Conservation (phyloP, 2,797 vertebrate genomes). For the Anas bahamensis region DNA sequence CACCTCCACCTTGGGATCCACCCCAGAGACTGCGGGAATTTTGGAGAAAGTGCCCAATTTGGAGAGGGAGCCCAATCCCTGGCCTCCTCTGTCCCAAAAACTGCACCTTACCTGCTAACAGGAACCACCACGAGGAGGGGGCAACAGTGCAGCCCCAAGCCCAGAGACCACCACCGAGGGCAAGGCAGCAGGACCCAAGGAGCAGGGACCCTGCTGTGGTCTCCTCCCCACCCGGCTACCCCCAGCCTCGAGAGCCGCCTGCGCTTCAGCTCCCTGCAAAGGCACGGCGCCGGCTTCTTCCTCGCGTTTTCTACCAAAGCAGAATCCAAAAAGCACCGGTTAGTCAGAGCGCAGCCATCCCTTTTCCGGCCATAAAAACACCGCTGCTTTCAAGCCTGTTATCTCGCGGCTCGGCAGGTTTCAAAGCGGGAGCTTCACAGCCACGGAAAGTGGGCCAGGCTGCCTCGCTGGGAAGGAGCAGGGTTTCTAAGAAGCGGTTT, state of each 20-base stretch:
- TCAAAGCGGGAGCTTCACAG: slow-evolving; percentile 67
- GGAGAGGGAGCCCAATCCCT: not conserved
- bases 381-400: slow-evolving; percentile 47
- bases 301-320: not conserved
- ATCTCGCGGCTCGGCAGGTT: slow-evolving; percentile 45
- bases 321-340: not conserved
- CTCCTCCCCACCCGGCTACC: not conserved
- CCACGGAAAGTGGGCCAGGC: slow-evolving; percentile 47
- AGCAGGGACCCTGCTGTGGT: not conserved
- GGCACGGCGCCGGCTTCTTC: not conserved
- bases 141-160: not conserved
- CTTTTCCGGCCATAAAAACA: slow-evolving; percentile 42
- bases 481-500: slow-evolving; percentile 13
- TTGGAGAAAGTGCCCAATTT: not conserved
- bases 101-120: not conserved
- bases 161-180: not conserved
- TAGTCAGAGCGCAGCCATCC: slow-evolving; percentile 31
- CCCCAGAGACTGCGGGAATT: not conserved
- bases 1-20: not conserved
- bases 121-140: not conserved
- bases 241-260: not conserved
- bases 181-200: not conserved
- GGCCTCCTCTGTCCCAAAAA: not conserved
- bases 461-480: not conserved
- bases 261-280: not conserved